These are phyloP conservation scores for Atrichornis clamosus DNA, from an alignment of 2,113 vertebrate genomes.

Conservation along the genomic window DNA sequence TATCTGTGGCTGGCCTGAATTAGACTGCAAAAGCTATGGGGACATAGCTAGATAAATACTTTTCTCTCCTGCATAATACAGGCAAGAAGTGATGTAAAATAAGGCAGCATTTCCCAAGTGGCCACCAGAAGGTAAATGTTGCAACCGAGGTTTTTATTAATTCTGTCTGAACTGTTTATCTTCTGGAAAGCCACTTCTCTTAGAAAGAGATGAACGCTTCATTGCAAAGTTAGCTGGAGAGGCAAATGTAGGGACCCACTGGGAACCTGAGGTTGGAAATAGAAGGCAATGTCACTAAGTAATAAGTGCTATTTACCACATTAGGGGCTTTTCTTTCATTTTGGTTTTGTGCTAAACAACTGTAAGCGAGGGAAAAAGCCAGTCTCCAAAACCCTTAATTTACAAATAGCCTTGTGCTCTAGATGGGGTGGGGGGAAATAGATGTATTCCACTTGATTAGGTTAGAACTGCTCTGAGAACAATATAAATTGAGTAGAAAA, in stretches of 20 bases:
- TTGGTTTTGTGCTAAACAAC: background rate
- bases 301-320: background rate
- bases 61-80: background rate
- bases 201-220: background rate
- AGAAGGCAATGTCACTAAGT: background rate
- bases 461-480: background rate
- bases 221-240: background rate
- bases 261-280: background rate
- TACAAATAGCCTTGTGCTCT: background rate
- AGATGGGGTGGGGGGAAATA: background rate
- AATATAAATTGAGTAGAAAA: background rate
- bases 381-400: background rate
- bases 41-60: background rate
- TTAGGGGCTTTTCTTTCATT: background rate
- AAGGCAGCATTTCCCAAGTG: background rate
- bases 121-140: background rate
- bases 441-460: background rate
- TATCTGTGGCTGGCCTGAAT: background rate
- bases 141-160: constrained; percentile 3
- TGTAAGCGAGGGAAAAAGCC: background rate
- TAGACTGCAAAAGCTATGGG: background rate
- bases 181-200: background rate
- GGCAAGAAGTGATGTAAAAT: background rate
- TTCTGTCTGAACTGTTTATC: constrained; percentile 29
- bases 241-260: background rate